These are phyloP conservation scores for Falcaria lacertinaria DNA, from an alignment of 2,888 invertebrate species.

Conservation along the genomic window DNA sequence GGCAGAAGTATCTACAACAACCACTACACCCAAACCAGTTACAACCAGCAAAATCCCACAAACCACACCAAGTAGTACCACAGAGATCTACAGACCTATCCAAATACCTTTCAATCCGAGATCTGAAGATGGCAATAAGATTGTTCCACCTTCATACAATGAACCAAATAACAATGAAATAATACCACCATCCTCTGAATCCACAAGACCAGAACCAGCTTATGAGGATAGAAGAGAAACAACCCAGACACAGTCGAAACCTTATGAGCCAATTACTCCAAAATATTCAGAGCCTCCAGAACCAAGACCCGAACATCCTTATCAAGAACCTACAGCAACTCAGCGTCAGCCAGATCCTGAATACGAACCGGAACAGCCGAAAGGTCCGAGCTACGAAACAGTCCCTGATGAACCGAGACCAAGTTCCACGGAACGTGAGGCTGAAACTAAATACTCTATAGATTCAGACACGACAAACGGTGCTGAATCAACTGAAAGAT, in stretches of 20 bases:
- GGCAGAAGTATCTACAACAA: conserved; percentile 12
- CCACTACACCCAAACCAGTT: conserved; percentile 16
- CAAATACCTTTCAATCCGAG: background rate
- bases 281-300: background rate
- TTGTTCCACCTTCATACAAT: conserved; percentile 8
- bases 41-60: conserved; percentile 14
- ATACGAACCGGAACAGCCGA: conserved; percentile 14
- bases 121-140: conserved; percentile 6
- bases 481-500: conserved; percentile 19
- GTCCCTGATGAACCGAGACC: conserved; percentile 7
- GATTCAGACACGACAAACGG: conserved; percentile 31
- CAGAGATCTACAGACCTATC: background rate
- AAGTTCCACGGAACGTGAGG: conserved; percentile 11
- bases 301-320: conserved; percentile 15
- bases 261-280: background rate
- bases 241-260: conserved; percentile 2
- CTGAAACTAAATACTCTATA: conserved; percentile 16
- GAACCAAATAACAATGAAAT: too few relatives aligned
- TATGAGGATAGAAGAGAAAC: conserved; percentile 7
- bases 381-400: conserved; percentile 12
- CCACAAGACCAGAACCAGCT: conserved; percentile 4
- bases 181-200: conserved; percentile 9
- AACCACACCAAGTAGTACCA: conserved; percentile 6
- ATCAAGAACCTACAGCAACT: conserved; percentile 14
- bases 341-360: conserved; percentile 14